phyloP scores from a whole-genome alignment of 2,888 invertebrate genomes.

The Plebejus argus region DNA sequence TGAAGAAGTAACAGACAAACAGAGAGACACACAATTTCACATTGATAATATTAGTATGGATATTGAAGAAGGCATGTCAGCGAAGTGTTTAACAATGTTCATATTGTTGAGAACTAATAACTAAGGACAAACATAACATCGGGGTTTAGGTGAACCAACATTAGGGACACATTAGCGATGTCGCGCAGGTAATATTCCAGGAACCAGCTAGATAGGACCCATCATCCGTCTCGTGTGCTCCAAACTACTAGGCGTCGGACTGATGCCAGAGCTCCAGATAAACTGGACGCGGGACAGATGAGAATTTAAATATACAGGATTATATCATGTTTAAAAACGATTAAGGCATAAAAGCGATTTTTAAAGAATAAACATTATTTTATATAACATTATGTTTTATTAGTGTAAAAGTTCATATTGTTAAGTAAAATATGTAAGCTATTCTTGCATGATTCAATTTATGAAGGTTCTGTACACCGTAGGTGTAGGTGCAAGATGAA shows the following conservation, averaged over 20 bases:
- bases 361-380: not conserved
- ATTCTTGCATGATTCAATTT: too few relatives aligned
- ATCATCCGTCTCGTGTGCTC: constrained; percentile 40
- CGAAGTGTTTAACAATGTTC: not conserved
- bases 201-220: constrained; percentile 45
- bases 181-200: constrained; percentile 55
- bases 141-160: constrained; percentile 45
- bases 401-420: not conserved
- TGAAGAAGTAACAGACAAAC: too few relatives aligned
- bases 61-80: not conserved
- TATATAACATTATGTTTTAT: not conserved
- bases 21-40: too few relatives aligned
- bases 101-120: constrained; percentile 13
- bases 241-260: constrained; percentile 39
- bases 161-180: constrained; percentile 57
- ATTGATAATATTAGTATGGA: not conserved
- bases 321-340: constrained; percentile 22
- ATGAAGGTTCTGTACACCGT: too few relatives aligned
- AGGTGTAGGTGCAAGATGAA: too few relatives aligned
- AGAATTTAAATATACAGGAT: constrained; percentile 42
- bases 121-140: constrained; percentile 14
- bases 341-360: not conserved
- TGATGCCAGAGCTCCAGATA: constrained; percentile 45
- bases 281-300: constrained; percentile 42
- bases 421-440: not conserved